These are phyloP conservation scores for Ovis canadensis DNA, from an alignment of 2,113 vertebrate species.

Conservation along the genomic window DNA sequence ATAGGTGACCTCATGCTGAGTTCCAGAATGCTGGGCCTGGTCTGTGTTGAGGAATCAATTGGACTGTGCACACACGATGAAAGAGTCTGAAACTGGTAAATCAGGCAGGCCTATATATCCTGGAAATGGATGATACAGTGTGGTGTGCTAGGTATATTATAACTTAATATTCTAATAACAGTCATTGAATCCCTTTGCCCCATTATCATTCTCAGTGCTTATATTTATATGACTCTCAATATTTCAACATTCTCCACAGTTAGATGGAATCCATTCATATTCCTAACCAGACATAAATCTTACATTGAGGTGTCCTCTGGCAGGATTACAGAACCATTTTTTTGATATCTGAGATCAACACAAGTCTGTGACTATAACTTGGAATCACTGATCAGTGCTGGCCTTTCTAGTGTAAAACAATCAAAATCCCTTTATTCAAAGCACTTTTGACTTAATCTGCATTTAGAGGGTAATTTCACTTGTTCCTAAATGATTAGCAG, in stretches of 20 bases:
- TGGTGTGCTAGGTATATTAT: neutral
- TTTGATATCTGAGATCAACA: neutral
- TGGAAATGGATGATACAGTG: neutral
- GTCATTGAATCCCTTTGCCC: neutral
- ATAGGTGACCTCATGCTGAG: neutral
- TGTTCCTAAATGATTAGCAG: neutral
- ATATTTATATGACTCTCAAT: neutral
- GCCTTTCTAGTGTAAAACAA: neutral
- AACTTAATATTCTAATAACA: neutral
- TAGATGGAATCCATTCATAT: neutral
- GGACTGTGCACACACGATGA: neutral
- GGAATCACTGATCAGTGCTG: neutral
- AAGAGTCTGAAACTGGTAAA: neutral
- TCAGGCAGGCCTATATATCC: neutral
- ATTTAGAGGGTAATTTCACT: neutral
- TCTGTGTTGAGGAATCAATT: neutral
- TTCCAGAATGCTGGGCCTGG: neutral
- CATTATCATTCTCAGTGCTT: neutral
- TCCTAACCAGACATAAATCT: neutral
- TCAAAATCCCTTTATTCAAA: neutral
- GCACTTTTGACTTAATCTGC: neutral
- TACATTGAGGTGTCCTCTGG: neutral
- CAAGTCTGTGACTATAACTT: neutral
- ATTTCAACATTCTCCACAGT: neutral
- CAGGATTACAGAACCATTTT: neutral